These are phyloP conservation scores for Brachirus orientalis DNA, from an alignment of 2,113 vertebrate species.

Conservation along the genomic window DNA sequence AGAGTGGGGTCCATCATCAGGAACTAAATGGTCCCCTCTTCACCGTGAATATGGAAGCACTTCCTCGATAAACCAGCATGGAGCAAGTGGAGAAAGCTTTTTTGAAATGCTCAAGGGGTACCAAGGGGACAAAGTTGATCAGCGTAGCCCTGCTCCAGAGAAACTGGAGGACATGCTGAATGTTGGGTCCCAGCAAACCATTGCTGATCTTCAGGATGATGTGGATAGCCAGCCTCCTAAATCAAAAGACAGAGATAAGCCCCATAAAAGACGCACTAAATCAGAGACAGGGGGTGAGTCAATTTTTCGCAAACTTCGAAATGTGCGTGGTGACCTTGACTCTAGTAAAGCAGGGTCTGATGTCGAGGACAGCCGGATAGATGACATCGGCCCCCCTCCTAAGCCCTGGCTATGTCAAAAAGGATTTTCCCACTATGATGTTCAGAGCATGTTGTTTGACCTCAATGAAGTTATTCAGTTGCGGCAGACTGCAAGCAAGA, in stretches of 20 bases:
- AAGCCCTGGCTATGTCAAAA: constrained; percentile 92
- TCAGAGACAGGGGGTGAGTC: constrained; percentile 95
- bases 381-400: constrained; percentile 79
- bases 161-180: constrained; percentile 90
- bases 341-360: constrained; percentile 86
- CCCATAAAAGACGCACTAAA: constrained; percentile 92
- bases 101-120: constrained; percentile 93
- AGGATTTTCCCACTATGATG: constrained; percentile 94
- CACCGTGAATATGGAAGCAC: constrained; percentile 98
- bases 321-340: constrained; percentile 89
- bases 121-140: constrained; percentile 88
- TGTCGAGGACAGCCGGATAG: constrained; percentile 88
- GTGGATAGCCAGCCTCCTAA: constrained; percentile 78
- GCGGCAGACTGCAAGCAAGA: constrained; percentile 89
- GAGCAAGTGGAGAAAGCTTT: constrained; percentile 90
- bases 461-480: constrained; percentile 89
- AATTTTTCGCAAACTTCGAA: constrained; percentile 94
- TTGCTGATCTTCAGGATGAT: constrained; percentile 87
- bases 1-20: constrained; percentile 86
- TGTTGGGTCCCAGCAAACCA: constrained; percentile 71
- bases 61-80: constrained; percentile 97
- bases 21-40: constrained; percentile 89
- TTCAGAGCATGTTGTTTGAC: constrained; percentile 94
- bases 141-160: constrained; percentile 84
- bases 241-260: constrained; percentile 92